Base-by-base conservation (phyloP, 1,140 invertebrate genomes). In the Rhyacophila brunnea region DNA sequence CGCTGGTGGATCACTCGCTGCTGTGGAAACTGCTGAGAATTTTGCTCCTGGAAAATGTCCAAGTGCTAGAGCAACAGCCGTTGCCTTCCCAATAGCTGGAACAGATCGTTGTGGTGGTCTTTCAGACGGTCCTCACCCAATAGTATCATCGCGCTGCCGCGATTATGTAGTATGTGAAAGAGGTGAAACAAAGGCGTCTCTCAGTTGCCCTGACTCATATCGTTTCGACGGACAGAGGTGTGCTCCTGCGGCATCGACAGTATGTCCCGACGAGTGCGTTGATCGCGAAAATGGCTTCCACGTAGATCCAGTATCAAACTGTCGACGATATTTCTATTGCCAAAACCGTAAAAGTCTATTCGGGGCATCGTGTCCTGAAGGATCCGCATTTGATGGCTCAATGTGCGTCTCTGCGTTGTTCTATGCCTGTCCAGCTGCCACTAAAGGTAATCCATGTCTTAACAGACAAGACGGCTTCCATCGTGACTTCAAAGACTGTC, bases 281-380 rank as follows among this genome's bases (percentile, higher is more conserved):
- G 64, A 68, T 35, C 67, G 63, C 38, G 58, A 71, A 3, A 78
- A 85, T 62, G 84, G 84, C 0, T 83, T 83, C 19, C 83, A 84
- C 64, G 76, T 79, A 1, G 81, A 85, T 62, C 71, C 75, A 11
- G 71, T 73, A 1, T 78, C 81, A 1, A 80, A 75, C 2, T 86
- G 84, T 67, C 74, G 77, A 2, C 79, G 80, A 58, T 85, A 85
- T 66, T 84, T 80, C 60, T 82, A 80, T 35, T 85, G 83, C 60
- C 71, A 74, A 57, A 66, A 70, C 23, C 64, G 66, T 13, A 68
- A 70, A 5, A 74, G 75, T 1, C 71, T 77, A n/a, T 66, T 74
- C 2, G 70, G 75, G 9, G 75, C 75, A 9, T 73, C 77, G n/a
- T 83, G 81, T 63, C 74, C 79, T 17, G 66, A 70, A 1, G 77